phyloP scores from a whole-genome alignment of 2,888 invertebrate species.

The Chrysolina americana region DNA sequence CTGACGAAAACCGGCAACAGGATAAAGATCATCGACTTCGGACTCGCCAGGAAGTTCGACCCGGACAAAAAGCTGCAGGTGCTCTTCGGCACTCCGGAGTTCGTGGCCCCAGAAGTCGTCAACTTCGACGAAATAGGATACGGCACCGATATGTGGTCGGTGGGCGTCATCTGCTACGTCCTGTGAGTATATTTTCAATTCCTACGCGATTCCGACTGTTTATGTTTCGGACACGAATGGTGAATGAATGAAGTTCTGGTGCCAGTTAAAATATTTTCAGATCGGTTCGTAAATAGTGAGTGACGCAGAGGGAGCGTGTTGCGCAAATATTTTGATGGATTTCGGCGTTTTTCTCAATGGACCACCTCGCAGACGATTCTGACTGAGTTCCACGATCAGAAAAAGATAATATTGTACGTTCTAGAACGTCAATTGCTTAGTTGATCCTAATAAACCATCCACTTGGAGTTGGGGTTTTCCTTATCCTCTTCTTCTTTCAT shows the following conservation, averaged over 20 bases:
- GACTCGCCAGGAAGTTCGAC: slow-evolving; percentile 93
- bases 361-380: background rate
- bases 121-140: slow-evolving; percentile 98
- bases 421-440: no score
- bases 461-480: no score
- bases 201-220: background rate
- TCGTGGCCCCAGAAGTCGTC: slow-evolving; percentile 98
- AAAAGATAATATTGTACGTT: no score
- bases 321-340: slow-evolving; percentile 32
- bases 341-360: background rate
- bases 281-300: background rate
- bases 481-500: no score
- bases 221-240: background rate
- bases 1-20: slow-evolving; percentile 96
- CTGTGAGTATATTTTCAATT: slow-evolving; percentile 82
- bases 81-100: slow-evolving; percentile 98
- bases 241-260: background rate
- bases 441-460: no score
- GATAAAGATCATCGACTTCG: slow-evolving; percentile 99
- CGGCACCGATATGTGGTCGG: slow-evolving; percentile 99
- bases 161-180: slow-evolving; percentile 98
- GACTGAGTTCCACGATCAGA: no score
- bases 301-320: background rate
- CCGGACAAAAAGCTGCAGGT: slow-evolving; percentile 94
- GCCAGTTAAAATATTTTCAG: slow-evolving; percentile 17